These are phyloP conservation scores for Chrysina gloriosa DNA, from an alignment of 2,888 invertebrate genomes.

Conservation along the genomic window DNA sequence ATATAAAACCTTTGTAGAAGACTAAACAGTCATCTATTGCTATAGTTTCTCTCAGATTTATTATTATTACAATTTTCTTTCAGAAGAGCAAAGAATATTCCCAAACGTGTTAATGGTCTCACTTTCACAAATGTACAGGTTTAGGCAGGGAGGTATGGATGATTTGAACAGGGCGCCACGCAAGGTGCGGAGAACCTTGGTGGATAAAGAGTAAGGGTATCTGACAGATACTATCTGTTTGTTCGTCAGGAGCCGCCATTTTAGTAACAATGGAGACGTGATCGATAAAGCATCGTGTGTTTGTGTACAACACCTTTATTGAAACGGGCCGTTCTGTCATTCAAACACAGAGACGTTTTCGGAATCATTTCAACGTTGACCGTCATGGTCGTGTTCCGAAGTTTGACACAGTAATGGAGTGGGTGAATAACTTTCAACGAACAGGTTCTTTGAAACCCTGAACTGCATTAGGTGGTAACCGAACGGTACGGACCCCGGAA, in stretches of 20 bases:
- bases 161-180: background rate
- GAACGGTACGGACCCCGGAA: constrained; percentile 22
- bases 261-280: constrained; percentile 15
- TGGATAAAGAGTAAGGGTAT: constrained; percentile 1
- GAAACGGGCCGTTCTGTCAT: no score
- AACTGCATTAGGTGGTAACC: constrained; percentile 20
- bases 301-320: constrained; percentile 13
- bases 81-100: no score
- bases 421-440: background rate
- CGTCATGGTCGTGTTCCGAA: constrained; percentile 20
- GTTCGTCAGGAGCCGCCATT: constrained; percentile 5
- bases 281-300: constrained; percentile 11
- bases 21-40: no score
- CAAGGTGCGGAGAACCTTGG: background rate
- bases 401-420: background rate
- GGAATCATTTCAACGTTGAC: constrained; percentile 33
- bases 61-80: no score
- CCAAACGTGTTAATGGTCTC: no score
- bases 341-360: constrained; percentile 10
- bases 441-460: constrained; percentile 14
- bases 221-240: no score
- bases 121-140: no score
- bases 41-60: no score
- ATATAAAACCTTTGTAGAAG: no score
- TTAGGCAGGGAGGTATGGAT: no score